Conservation (phyloP, 2,888 invertebrate species). For the Ellobium chinense region DNA sequence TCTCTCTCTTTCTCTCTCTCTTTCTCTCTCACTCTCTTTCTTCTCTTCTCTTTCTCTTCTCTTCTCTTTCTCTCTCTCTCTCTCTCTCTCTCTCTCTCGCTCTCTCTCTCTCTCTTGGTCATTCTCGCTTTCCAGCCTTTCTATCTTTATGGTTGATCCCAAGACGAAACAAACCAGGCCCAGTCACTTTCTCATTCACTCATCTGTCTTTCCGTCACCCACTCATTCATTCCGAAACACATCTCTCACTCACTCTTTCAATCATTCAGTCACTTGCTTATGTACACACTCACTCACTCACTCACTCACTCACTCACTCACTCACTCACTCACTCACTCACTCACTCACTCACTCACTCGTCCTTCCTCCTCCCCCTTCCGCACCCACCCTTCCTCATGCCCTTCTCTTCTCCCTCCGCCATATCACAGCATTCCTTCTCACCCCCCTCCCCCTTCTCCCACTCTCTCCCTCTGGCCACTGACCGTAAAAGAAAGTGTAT, state of each 20-base stretch:
- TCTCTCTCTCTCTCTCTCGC: background rate
- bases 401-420: background rate
- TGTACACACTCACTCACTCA: background rate
- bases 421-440: background rate
- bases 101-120: background rate
- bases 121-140: no score
- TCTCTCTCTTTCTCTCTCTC: conserved; percentile 21
- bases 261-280: background rate
- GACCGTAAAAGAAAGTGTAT: background rate
- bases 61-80: conserved; percentile 8
- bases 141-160: no score
- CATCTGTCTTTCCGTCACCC: no score
- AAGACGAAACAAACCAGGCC: no score
- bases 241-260: background rate
- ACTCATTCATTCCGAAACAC: background rate
- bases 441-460: background rate
- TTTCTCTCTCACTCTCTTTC: conserved; percentile 9
- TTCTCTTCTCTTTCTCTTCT: background rate
- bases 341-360: background rate
- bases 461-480: background rate
- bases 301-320: background rate
- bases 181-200: no score
- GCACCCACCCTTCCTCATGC: background rate
- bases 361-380: background rate
- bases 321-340: background rate